Evolutionary conservation across 2,888 invertebrate genomes (phyloP).

Genomic region (Agrochola lota): DNA sequence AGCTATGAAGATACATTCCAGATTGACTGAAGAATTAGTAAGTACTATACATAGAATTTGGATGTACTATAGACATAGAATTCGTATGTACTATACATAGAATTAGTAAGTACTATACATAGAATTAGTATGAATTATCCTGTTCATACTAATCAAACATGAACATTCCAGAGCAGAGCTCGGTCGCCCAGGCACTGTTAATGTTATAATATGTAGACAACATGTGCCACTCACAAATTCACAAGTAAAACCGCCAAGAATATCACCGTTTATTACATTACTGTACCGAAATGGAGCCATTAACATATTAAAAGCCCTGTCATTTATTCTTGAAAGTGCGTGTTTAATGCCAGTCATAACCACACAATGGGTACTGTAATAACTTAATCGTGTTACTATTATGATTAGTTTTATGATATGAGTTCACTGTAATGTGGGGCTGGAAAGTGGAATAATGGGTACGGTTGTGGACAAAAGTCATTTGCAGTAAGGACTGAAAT

Average conservation of each 20-base stretch:
- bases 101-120: too few relatives aligned
- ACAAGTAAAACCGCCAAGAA: conserved; percentile 34
- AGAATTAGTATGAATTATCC: too few relatives aligned
- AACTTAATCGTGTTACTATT: conserved; percentile 47
- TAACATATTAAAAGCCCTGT: conserved; percentile 64
- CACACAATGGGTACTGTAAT: conserved; percentile 44
- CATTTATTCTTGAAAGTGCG: conserved; percentile 58
- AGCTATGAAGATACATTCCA: not conserved
- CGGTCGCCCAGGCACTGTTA: too few relatives aligned
- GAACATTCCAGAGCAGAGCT: too few relatives aligned
- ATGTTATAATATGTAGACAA: not conserved
- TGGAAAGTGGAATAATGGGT: conserved; percentile 21
- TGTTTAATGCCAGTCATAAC: conserved; percentile 49
- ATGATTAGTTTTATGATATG: conserved; percentile 43
- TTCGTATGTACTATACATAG: too few relatives aligned
- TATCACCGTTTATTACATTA: conserved; percentile 47
- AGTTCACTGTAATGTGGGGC: conserved; percentile 26
- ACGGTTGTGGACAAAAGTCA: not conserved
- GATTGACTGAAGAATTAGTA: not conserved
- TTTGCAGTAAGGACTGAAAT: not conserved
- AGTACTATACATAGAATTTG: too few relatives aligned
- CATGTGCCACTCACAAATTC: not conserved
- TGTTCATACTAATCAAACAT: too few relatives aligned
- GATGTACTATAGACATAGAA: too few relatives aligned
- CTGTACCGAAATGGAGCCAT: conserved; percentile 54